These are phyloP conservation scores for Pygocentrus nattereri DNA, from an alignment of 2,797 vertebrate genomes.

Conservation along the genomic window DNA sequence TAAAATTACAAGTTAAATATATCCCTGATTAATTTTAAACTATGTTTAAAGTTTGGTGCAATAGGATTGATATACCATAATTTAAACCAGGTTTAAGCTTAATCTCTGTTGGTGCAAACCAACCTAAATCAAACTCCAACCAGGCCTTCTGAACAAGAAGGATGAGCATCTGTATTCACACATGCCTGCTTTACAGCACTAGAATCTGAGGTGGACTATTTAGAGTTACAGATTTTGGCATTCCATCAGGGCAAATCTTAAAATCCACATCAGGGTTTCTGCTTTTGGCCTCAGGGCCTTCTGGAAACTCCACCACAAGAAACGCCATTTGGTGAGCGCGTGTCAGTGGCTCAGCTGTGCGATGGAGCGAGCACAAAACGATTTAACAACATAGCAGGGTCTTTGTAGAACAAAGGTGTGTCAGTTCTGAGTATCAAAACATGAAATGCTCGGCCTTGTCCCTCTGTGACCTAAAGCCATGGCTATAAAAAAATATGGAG, in stretches of 20 bases:
- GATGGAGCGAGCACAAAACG: background rate
- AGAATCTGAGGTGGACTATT: slow-evolving; percentile 24
- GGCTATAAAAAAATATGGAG: background rate
- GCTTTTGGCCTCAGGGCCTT: slow-evolving; percentile 23
- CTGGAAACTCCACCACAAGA: slow-evolving; percentile 15
- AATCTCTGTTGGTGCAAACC: too few relatives aligned
- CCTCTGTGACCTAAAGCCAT: background rate
- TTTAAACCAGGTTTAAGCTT: background rate
- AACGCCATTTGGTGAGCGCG: background rate
- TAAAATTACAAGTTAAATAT: too few relatives aligned
- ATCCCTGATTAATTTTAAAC: too few relatives aligned
- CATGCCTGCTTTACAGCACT: background rate
- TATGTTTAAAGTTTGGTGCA: too few relatives aligned
- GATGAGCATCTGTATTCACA: background rate
- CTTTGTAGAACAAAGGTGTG: background rate
- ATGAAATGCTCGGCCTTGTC: background rate
- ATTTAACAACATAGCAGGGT: background rate
- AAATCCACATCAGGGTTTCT: slow-evolving; percentile 28
- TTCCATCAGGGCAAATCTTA: slow-evolving; percentile 23
- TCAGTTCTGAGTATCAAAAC: slow-evolving; percentile 3
- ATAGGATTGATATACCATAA: too few relatives aligned
- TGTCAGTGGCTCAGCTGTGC: slow-evolving; percentile 32
- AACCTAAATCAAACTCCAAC: background rate
- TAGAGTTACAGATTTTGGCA: slow-evolving; percentile 40
- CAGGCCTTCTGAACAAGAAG: background rate